Evolutionary conservation across 2,888 invertebrate species (phyloP), one percentile per base, ranked within the genome.

Genomic region (Lasioglossum villosulum): DNA sequence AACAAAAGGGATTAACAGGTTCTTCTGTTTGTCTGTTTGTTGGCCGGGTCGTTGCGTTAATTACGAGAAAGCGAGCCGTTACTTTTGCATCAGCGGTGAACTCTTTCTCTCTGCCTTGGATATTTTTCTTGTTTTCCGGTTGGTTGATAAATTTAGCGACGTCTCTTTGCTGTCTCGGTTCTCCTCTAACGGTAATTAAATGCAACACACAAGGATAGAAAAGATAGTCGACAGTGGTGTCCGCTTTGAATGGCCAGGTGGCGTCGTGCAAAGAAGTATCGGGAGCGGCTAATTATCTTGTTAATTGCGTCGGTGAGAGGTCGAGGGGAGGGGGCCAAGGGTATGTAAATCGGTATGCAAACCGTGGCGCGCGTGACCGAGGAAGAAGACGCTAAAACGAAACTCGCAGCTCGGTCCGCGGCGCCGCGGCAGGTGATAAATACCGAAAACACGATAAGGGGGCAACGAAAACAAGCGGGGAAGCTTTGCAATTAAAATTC

Each of bases 401-500:
- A 68, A 77, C 76, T 42, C 27, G 68, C n/a, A 52, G 68, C 39
- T 45, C 23, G 34, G 37, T 3, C 2, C 27, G 14, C 59, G 34
- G 19, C 0, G 8, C 16, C 66, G 81, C 39, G 45, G 68, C 82
- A 16, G 82, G 77, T 78, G 84, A 84, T 84, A 84, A 82, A 84
- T 75, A 77, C 76, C 76, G 76, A 73, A 45, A 81, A 76, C 83
- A 66, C 81, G 81, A 83, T 83, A 83, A 81, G 83, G 63, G 72
- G 48, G 30, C 82, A 79, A 79, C 79, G 78, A 80, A 80, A 80
- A 68, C 80, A 80, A 80, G 66, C 74, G 71, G 37, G n/a, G 56
- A 74, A 82, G 77, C 73, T 82, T 82, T 34, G 82, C 82, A 84
- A 82, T 82, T 78, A 82, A 84, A 84, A 84, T 84, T 84, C 84